Evolutionary conservation across 2,797 vertebrate species (phyloP).

Genomic region (Pygocentrus nattereri): DNA sequence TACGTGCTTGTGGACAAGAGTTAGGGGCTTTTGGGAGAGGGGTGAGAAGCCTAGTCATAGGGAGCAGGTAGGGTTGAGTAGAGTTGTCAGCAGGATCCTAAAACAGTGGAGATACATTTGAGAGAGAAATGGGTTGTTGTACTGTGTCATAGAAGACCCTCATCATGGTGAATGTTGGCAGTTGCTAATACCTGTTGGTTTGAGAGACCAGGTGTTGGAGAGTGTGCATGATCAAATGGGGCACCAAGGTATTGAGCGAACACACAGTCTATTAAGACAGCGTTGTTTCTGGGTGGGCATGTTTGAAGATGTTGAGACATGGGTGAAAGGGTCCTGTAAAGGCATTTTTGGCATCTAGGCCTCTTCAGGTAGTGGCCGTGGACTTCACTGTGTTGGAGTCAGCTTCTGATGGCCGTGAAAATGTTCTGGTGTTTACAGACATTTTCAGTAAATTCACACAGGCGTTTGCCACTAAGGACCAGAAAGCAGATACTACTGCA

Average conservation of each 20-base stretch:
- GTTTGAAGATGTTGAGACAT: background rate
- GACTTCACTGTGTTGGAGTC: no score
- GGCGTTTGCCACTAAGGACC: background rate
- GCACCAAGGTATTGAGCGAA: no score
- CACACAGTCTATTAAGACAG: no score
- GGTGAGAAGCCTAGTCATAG: background rate
- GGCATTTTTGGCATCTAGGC: background rate
- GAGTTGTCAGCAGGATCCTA: no score
- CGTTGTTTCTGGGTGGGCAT: no score
- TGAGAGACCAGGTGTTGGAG: no score
- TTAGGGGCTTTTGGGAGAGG: background rate
- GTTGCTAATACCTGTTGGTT: no score
- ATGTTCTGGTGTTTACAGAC: background rate
- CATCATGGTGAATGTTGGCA: no score
- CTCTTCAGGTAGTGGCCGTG: conserved; percentile 2
- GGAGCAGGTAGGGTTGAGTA: background rate
- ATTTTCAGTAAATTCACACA: conserved; percentile 21
- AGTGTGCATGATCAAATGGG: no score
- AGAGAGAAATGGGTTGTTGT: no score
- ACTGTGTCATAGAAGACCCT: no score
- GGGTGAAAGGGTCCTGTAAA: background rate
- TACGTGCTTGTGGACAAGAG: background rate
- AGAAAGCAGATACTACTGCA: conserved; percentile 18
- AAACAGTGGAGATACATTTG: no score
- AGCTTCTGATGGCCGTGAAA: background rate